phyloP scores from a whole-genome alignment of 2,797 vertebrate species.

The Pempheris klunzingeri region DNA sequence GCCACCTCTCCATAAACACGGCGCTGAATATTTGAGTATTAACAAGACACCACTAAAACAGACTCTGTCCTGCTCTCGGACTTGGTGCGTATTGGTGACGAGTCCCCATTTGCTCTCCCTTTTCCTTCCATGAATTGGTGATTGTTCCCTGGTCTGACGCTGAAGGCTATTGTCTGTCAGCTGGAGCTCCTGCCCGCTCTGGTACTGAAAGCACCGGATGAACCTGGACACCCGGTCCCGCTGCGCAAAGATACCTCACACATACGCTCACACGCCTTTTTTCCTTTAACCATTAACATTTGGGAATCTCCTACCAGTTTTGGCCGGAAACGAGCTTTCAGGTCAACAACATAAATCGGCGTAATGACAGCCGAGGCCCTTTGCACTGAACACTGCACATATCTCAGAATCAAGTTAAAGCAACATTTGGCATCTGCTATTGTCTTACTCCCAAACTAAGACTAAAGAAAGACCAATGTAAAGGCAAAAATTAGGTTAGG shows the following conservation, averaged over 20 bases:
- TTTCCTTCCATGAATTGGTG: slow-evolving; percentile 81
- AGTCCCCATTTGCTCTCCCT: slow-evolving; percentile 63
- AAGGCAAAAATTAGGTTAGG: neutral
- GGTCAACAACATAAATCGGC: neutral
- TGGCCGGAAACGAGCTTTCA: neutral
- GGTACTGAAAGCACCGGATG: slow-evolving; percentile 69
- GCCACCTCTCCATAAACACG: slow-evolving; percentile 60
- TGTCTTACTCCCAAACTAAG: neutral
- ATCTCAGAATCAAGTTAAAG: slow-evolving; percentile 8
- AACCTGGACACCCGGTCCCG: slow-evolving; percentile 64
- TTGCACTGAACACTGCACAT: neutral
- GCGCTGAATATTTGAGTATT: slow-evolving; percentile 83
- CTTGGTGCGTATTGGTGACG: slow-evolving; percentile 83
- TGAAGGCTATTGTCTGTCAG: slow-evolving; percentile 83
- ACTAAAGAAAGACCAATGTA: neutral
- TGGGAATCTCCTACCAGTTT: neutral
- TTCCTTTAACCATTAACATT: slow-evolving; percentile 34
- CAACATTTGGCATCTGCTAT: neutral
- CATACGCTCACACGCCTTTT: neutral
- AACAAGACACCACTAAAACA: slow-evolving; percentile 83
- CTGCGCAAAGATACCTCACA: slow-evolving; percentile 50
- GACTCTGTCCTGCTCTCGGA: slow-evolving; percentile 79
- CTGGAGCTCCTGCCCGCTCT: slow-evolving; percentile 70
- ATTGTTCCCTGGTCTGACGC: slow-evolving; percentile 84
- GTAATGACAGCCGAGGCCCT: neutral